Conservation (phyloP, 2,888 invertebrate species). For the Oxytorus armatus region DNA sequence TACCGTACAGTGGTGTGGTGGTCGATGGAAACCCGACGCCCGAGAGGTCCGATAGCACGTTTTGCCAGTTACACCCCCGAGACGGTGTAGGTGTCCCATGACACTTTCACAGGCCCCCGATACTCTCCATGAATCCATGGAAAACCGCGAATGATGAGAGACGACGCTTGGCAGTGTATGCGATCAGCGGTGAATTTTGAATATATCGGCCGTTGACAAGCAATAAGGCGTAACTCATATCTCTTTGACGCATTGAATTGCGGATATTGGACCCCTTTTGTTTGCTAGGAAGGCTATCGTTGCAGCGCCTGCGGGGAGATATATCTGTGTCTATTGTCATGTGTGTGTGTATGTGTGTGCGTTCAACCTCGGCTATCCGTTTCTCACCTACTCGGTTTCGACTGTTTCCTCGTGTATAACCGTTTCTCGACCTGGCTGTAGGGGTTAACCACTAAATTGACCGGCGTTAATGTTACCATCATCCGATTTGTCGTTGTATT, state of each 20-base stretch:
- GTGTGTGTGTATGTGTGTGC: background rate
- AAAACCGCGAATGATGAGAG: constrained; percentile 9
- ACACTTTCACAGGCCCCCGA: constrained; percentile 7
- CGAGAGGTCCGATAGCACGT: constrained; percentile 14
- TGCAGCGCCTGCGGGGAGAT: background rate
- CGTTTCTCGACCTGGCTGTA: constrained; percentile 18
- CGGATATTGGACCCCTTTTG: background rate
- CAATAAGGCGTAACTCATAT: background rate
- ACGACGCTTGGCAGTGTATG: constrained; percentile 4
- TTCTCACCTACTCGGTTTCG: background rate
- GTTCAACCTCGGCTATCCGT: constrained; percentile 5
- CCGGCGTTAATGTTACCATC: constrained; percentile 49
- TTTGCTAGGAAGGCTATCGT: background rate
- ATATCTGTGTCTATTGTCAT: background rate
- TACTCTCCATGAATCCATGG: background rate
- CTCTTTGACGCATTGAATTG: no score
- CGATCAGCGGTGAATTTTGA: constrained; percentile 30
- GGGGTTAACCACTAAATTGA: constrained; percentile 52
- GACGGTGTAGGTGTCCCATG: constrained; percentile 16
- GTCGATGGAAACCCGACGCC: constrained; percentile 8
- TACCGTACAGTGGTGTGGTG: background rate
- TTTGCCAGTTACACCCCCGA: constrained; percentile 29
- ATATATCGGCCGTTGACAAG: background rate
- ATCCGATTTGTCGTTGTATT: constrained; percentile 40
- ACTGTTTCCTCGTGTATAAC: background rate